A percentile compares a stretch with the other conserved stretches of the same genome.
Evolutionary conservation across 2,888 invertebrate genomes (phyloP).

Genomic region (Baronia brevicornis): DNA sequence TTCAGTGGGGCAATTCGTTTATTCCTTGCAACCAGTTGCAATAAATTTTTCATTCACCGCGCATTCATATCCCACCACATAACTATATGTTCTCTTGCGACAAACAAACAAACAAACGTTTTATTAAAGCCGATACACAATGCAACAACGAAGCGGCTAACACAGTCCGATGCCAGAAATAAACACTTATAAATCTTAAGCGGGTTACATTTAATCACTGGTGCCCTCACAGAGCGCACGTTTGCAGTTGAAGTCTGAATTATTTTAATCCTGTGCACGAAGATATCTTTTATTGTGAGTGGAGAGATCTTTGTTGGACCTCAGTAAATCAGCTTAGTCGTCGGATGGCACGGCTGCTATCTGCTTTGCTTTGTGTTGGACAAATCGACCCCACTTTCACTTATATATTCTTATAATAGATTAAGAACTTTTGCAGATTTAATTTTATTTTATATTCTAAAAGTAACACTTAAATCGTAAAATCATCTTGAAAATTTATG

Average conservation of each 20-base stretch:
- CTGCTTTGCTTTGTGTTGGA: conserved; percentile 45
- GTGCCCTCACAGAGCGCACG: conserved; percentile 57
- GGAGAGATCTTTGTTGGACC: conserved; percentile 44
- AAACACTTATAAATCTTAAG: conserved; percentile 69
- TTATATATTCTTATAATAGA: conserved; percentile 28
- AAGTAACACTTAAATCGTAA: conserved; percentile 4
- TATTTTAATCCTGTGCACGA: conserved; percentile 55
- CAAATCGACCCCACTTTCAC: conserved; percentile 40
- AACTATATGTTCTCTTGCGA: conserved; percentile 53
- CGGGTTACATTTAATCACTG: conserved; percentile 67
- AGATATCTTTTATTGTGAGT: conserved; percentile 56
- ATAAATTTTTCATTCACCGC: neutral
- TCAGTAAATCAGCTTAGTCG: conserved; percentile 67
- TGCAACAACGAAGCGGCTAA: conserved; percentile 33
- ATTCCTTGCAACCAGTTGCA: neutral
- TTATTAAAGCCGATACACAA: conserved; percentile 50
- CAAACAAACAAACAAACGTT: conserved; percentile 38
- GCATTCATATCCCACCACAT: neutral
- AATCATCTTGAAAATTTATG: too few species aligned
- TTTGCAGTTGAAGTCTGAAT: conserved; percentile 59
- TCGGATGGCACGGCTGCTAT: conserved; percentile 54
- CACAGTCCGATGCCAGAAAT: conserved; percentile 42
- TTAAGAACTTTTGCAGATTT: conserved; percentile 17
- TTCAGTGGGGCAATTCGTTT: too few species aligned
- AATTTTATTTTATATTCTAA: conserved; percentile 11